A percentile compares a stretch with the other conserved stretches of the same genome.
Conservation (phyloP, 1,140 invertebrate species). For the Leptinotarsa defecta region DNA sequence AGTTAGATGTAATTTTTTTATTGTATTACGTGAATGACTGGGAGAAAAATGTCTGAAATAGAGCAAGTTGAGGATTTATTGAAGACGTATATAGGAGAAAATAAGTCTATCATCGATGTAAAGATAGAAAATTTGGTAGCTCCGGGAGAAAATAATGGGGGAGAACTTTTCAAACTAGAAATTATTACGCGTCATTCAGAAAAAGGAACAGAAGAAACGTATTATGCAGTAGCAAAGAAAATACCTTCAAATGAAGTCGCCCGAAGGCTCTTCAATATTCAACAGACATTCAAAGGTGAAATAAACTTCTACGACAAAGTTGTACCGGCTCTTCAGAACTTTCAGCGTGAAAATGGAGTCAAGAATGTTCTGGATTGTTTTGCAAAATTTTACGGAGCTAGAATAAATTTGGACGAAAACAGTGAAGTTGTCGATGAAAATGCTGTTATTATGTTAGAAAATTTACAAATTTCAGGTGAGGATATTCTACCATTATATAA, state of each 20-base stretch:
- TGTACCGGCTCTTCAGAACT: conserved; percentile 43
- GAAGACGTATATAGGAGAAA: neutral
- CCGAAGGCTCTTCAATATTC: conserved; percentile 52
- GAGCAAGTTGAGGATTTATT: neutral
- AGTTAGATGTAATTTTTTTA: too few relatives aligned
- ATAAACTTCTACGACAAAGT: conserved; percentile 44
- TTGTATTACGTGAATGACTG: too few relatives aligned
- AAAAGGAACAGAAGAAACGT: conserved; percentile 38
- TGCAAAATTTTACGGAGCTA: conserved; percentile 43
- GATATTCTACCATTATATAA: neutral
- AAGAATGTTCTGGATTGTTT: conserved; percentile 37
- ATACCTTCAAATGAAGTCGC: conserved; percentile 53
- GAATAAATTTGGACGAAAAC: conserved; percentile 39
- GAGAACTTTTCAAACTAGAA: conserved; percentile 59
- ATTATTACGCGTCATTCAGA: conserved; percentile 39
- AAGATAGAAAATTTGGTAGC: conserved; percentile 54
- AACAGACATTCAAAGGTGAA: conserved; percentile 56
- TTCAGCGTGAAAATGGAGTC: conserved; percentile 40
- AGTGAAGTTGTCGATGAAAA: conserved; percentile 46
- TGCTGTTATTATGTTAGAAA: conserved; percentile 55
- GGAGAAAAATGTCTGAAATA: neutral
- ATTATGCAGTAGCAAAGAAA: conserved; percentile 58
- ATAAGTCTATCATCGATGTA: neutral
- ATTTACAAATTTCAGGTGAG: conserved; percentile 51
- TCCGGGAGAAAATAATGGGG: conserved; percentile 66